Percentiles rank a stretch among this genome's conserved stretches.
These are phyloP conservation scores for Campylorhamphus procurvoides DNA, from an alignment of 2,113 vertebrate genomes.

Conservation along the genomic window DNA sequence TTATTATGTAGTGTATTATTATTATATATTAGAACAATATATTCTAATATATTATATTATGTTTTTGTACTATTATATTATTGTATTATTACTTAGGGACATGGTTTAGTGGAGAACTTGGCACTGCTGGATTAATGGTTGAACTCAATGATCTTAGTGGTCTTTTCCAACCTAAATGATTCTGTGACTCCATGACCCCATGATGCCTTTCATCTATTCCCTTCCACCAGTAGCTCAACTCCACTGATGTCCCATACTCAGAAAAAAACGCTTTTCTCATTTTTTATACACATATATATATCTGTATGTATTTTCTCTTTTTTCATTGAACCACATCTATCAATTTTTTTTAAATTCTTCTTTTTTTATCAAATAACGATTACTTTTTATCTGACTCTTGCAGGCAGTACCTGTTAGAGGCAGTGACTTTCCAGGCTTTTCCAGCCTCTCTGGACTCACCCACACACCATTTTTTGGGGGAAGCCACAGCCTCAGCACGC, in stretches of 20 bases:
- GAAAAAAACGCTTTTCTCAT: neutral
- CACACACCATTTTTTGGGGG: neutral
- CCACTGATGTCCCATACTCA: rapidly evolving
- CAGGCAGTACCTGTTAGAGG: neutral
- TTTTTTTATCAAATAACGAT: neutral
- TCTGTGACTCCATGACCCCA: neutral
- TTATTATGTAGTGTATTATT: neutral
- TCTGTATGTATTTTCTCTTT: neutral
- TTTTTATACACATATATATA: neutral
- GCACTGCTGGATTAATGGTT: neutral
- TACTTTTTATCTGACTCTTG: neutral
- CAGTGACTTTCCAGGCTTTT: neutral
- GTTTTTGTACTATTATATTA: neutral
- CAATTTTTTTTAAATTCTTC: neutral
- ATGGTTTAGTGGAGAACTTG: neutral
- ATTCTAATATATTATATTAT: neutral
- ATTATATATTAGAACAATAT: neutral
- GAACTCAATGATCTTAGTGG: neutral
- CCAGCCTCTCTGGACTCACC: neutral
- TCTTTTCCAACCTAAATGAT: neutral
- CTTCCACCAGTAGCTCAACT: neutral
- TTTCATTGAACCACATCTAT: neutral
- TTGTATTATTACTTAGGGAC: neutral
- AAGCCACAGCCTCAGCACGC: neutral
- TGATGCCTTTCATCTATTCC: neutral